Conservation (phyloP, 2,113 vertebrate species). For the Tor tambroides region DNA sequence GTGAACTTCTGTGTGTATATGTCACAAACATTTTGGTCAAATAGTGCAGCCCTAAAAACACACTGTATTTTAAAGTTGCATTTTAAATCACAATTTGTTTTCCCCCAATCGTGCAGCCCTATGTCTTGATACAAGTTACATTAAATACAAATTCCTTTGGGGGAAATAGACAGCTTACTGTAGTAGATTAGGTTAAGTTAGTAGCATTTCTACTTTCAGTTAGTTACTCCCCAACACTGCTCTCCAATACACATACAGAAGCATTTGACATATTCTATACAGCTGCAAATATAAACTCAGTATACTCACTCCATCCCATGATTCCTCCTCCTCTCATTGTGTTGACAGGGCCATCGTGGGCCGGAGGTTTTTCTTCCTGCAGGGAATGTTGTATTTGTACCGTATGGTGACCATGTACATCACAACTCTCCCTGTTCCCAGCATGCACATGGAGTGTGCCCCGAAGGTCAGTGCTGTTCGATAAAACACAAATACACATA, state of each 20-base stretch:
- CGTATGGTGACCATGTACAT: slow-evolving; percentile 90
- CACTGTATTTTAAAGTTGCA: no score
- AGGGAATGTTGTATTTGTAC: slow-evolving; percentile 88
- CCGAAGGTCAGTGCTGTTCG: slow-evolving; percentile 77
- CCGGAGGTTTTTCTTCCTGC: slow-evolving; percentile 89
- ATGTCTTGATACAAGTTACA: no score
- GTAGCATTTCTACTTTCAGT: background rate
- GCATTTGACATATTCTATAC: background rate
- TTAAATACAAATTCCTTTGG: no score
- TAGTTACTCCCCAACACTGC: background rate
- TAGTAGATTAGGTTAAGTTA: no score
- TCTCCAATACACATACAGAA: no score
- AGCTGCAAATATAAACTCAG: background rate
- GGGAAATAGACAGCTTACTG: no score
- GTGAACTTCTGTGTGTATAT: no score
- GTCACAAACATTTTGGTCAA: no score
- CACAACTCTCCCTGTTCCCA: slow-evolving; percentile 87
- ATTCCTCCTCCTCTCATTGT: background rate
- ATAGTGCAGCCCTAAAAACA: no score
- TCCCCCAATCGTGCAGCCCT: no score
- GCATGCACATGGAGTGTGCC: slow-evolving; percentile 89
- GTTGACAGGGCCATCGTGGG: slow-evolving; percentile 81
- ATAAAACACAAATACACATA: background rate
- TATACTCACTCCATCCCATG: background rate
- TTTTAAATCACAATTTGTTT: no score